These are phyloP conservation scores for Daubentonia madagascariensis DNA, from an alignment of 2,113 vertebrate species.

Conservation along the genomic window DNA sequence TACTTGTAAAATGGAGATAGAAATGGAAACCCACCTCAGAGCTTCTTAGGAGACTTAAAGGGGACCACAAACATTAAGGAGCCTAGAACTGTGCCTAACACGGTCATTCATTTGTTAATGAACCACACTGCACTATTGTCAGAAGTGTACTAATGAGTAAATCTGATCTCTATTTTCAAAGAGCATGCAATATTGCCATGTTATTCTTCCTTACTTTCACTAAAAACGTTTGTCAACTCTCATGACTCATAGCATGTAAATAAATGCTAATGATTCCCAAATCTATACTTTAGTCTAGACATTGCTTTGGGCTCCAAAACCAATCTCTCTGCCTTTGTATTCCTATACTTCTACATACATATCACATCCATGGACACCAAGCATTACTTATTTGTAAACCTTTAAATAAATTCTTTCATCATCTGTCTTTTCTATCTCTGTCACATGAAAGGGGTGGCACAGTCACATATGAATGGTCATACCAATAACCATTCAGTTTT, in stretches of 20 bases:
- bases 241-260: background rate
- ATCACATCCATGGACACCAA: background rate
- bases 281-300: background rate
- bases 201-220: background rate
- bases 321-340: background rate
- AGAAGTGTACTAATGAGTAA: background rate
- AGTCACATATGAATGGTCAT: background rate
- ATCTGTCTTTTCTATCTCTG: background rate
- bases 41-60: background rate
- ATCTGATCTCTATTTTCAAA: background rate
- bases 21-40: background rate
- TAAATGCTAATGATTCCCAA: background rate
- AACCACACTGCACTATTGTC: background rate
- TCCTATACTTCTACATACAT: background rate
- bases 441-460: background rate
- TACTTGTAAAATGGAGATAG: background rate
- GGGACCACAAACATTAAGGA: fast-evolving
- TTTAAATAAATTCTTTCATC: background rate
- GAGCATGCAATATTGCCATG: background rate
- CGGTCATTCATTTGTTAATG: too few relatives aligned
- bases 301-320: background rate
- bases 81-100: background rate
- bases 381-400: background rate
- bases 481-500: background rate
- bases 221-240: background rate